phyloP scores from a whole-genome alignment of 2,888 invertebrate species.

The Andrena flavipes region DNA sequence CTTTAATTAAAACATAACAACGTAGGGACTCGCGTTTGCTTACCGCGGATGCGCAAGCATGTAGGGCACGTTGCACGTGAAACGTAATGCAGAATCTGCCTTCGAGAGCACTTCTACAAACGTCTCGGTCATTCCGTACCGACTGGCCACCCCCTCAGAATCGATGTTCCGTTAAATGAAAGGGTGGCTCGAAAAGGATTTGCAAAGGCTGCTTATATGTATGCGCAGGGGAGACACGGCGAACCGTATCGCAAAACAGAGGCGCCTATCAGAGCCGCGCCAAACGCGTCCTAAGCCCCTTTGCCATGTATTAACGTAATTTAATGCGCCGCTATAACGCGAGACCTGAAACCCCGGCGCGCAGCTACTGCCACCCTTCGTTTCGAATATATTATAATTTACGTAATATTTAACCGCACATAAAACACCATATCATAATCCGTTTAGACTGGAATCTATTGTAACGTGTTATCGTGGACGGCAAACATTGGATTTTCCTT shows the following conservation, averaged over 20 bases:
- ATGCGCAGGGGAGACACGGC: neutral
- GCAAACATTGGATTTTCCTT: too few relatives aligned
- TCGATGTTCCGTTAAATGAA: slow-evolving; percentile 65
- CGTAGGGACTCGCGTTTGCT: neutral
- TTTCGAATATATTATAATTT: neutral
- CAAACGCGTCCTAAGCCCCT: slow-evolving; percentile 34
- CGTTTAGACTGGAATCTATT: too few relatives aligned
- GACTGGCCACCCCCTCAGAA: slow-evolving; percentile 26
- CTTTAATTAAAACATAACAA: slow-evolving; percentile 4
- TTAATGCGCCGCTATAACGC: slow-evolving; percentile 33
- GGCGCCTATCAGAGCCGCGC: slow-evolving; percentile 34
- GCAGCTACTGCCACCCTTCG: neutral
- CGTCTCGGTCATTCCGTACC: slow-evolving; percentile 21
- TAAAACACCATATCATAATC: too few relatives aligned
- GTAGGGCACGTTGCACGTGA: neutral
- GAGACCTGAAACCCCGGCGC: neutral
- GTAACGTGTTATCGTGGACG: too few relatives aligned
- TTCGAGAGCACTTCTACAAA: neutral
- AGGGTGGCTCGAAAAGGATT: slow-evolving; percentile 38
- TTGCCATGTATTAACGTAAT: slow-evolving; percentile 45
- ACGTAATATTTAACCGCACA: neutral
- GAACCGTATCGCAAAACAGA: slow-evolving; percentile 11
- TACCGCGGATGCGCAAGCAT: neutral
- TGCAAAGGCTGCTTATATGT: slow-evolving; percentile 27
- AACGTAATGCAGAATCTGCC: neutral